These are phyloP conservation scores for Drosophila peninsularis DNA, from an alignment of 2,888 invertebrate species.

Conservation along the genomic window DNA sequence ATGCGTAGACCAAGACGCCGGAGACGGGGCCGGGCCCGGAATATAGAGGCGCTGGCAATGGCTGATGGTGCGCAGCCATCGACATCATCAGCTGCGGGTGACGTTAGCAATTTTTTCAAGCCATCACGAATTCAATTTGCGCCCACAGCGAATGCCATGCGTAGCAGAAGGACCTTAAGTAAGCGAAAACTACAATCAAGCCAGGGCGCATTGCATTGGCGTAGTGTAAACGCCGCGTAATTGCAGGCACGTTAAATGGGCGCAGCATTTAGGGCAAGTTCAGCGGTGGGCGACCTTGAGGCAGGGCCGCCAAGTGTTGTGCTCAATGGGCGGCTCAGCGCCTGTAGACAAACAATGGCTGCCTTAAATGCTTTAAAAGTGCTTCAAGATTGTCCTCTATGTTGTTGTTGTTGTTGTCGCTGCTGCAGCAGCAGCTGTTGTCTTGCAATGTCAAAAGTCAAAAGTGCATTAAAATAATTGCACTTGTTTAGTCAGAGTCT, in stretches of 20 bases:
- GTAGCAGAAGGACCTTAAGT: conserved; percentile 20
- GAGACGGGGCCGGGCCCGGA: neutral
- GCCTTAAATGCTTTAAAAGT: conserved; percentile 71
- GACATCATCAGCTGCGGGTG: conserved; percentile 44
- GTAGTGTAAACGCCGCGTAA: conserved; percentile 24
- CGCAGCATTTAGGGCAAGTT: conserved; percentile 56
- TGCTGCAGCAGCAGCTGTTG: conserved; percentile 30
- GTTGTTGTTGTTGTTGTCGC: conserved; percentile 24
- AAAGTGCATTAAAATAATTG: conserved; percentile 85
- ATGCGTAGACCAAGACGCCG: conserved; percentile 10
- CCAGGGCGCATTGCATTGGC: conserved; percentile 45
- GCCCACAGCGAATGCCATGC: conserved; percentile 4
- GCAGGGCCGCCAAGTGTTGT: conserved; percentile 39
- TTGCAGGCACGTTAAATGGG: conserved; percentile 55
- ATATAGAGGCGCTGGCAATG: conserved; percentile 1
- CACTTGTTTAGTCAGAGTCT: conserved; percentile 71
- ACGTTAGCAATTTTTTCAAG: conserved; percentile 41
- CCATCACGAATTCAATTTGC: conserved; percentile 55
- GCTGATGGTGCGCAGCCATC: conserved; percentile 36
- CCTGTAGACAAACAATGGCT: conserved; percentile 62
- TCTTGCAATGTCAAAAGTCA: conserved; percentile 77
- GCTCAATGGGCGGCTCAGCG: conserved; percentile 19
- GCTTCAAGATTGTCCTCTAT: conserved; percentile 57
- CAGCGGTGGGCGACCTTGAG: conserved; percentile 65
- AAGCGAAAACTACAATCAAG: conserved; percentile 34